These are phyloP conservation scores for Loris lydekkerianus DNA, from an alignment of 2,797 vertebrate species.

Conservation along the genomic window DNA sequence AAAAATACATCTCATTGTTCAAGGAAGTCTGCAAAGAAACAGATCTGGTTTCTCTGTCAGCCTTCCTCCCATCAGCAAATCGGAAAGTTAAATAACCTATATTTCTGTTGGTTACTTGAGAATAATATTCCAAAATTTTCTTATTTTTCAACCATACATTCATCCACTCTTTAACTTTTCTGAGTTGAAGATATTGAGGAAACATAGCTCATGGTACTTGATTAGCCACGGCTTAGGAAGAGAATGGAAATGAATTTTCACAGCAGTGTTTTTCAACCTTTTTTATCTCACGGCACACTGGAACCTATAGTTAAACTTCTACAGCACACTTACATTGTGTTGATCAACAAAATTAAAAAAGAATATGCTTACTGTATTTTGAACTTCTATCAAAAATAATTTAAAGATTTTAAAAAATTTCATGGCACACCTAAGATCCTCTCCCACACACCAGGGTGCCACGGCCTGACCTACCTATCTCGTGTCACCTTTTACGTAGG, in stretches of 20 bases:
- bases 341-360: too few relatives aligned
- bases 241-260: not conserved
- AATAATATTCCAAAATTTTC: not conserved
- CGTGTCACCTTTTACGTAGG: not conserved
- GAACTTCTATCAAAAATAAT: too few relatives aligned
- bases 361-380: too few relatives aligned
- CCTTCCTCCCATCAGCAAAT: not conserved
- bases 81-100: not conserved
- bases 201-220: too few relatives aligned
- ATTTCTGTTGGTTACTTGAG: conserved; percentile 5
- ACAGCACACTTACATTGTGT: too few relatives aligned
- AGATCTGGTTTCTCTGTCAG: not conserved
- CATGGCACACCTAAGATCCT: too few relatives aligned
- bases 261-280: too few relatives aligned
- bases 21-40: not conserved
- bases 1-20: not conserved
- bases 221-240: not conserved
- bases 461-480: too few relatives aligned
- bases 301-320: too few relatives aligned
- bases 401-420: too few relatives aligned
- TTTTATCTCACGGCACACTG: too few relatives aligned
- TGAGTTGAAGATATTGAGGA: not conserved
- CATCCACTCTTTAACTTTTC: not conserved
- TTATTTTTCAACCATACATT: not conserved
- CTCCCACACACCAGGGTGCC: too few relatives aligned